Base-by-base conservation (phyloP, 2,888 invertebrate genomes). In the Eucriotettix oculatus region DNA sequence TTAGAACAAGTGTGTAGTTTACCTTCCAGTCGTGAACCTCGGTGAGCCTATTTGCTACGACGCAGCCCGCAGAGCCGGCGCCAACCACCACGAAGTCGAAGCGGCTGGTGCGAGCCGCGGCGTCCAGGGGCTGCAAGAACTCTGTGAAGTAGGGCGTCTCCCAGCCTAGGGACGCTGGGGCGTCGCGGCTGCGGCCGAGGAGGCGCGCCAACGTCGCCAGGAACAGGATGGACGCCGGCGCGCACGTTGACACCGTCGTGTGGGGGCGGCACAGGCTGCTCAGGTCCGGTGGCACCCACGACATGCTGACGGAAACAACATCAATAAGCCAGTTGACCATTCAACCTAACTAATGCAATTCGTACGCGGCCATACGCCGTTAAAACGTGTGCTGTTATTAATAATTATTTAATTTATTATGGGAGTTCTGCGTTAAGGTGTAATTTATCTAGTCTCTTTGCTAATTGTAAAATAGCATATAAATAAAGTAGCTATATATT, bases 31-130 rank as follows among this genome's bases (percentile, higher is more conserved):
- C 72, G 60, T 77, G 75, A 1, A 81, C 75, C 75, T 83, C 83
- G 3, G 82, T 76, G 1, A 84, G 71, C 14, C 84, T 75, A 70
- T 81, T 84, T 0, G 84, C 84, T 16, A 84, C 68, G 42, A 84
- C 84, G 68, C 84, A 83, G 0, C 84, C 85, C 0, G 84, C 84
- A 10, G 83, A 83, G 1, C 85, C 85, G 1, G 81, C 84, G 16
- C 84, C 84, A 48, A 84, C 78, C 58, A 82, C 73, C 60, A 83
- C 79, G 65, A 82, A 86, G 66, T 83, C 84, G 67, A 73, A 81
- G 54, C 76, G 74, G 64, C 76, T 74, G 1, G 17, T 43, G 42
- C 42, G 10, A 16, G 54, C 54, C 14, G 14, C 42, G 16, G 16
- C 54, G 10, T n/a, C 16, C 16, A 54, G 12, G 29, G 54, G 16